phyloP scores from a whole-genome alignment of 2,888 invertebrate genomes.

The Lepidocyrtoides sp. region DNA sequence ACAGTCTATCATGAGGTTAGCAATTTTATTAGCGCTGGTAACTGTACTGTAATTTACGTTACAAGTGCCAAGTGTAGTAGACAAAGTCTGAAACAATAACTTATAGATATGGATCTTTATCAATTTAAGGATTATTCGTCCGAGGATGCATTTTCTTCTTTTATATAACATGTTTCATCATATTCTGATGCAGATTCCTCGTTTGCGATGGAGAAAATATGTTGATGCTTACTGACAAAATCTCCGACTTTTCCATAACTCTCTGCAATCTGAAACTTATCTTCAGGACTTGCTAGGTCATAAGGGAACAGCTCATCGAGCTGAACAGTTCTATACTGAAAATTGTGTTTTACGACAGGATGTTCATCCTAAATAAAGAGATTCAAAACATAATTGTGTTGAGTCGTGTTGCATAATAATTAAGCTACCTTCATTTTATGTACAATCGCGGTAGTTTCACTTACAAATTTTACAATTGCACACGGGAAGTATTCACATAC shows the following conservation, averaged over 20 bases:
- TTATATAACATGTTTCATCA: slow-evolving; percentile 20
- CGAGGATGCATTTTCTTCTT: slow-evolving; percentile 1
- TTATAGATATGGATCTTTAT: no score
- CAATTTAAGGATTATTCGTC: no score
- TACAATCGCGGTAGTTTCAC: no score
- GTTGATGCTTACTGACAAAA: slow-evolving; percentile 50
- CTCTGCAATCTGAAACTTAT: slow-evolving; percentile 73
- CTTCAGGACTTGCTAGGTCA: slow-evolving; percentile 74
- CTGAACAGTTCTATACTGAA: slow-evolving; percentile 76
- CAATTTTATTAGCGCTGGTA: no score
- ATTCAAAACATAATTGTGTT: neutral
- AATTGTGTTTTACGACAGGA: slow-evolving; percentile 62
- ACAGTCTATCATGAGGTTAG: no score
- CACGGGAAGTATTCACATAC: slow-evolving; percentile 76
- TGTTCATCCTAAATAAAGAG: slow-evolving; percentile 63
- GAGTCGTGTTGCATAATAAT: no score
- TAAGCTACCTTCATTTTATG: no score
- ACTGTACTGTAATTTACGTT: no score
- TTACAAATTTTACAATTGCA: slow-evolving; percentile 82
- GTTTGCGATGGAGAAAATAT: slow-evolving; percentile 5
- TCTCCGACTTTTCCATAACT: slow-evolving; percentile 61
- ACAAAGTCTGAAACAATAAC: no score
- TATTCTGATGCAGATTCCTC: slow-evolving; percentile 23
- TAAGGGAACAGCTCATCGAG: slow-evolving; percentile 80
- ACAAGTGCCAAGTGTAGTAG: no score